phyloP scores from a whole-genome alignment of 2,888 invertebrate genomes.

The Malachius bipustulatus region DNA sequence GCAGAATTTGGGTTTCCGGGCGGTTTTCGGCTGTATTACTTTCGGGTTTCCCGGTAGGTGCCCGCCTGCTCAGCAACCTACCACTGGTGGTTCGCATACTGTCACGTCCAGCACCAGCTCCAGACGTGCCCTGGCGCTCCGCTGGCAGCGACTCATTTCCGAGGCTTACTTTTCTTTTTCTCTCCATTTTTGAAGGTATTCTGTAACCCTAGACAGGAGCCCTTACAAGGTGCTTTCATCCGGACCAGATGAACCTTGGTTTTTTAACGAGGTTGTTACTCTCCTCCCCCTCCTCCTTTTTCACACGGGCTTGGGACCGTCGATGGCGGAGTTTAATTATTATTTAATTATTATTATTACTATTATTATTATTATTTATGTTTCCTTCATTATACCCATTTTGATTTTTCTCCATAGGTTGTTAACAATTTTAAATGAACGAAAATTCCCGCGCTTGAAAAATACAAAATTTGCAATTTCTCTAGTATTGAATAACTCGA shows the following conservation, averaged over 20 bases:
- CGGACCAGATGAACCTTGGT: constrained; percentile 2
- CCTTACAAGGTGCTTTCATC: not conserved
- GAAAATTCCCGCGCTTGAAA: no score
- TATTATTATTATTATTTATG: no score
- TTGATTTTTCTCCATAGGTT: no score
- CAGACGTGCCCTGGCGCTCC: constrained; percentile 8
- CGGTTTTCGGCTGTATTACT: not conserved
- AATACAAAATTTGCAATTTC: no score
- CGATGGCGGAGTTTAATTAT: constrained; percentile 2
- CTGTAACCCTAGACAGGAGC: no score
- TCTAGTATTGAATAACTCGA: no score
- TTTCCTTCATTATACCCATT: no score
- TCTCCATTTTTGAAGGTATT: constrained; percentile 1
- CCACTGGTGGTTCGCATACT: constrained; percentile 6
- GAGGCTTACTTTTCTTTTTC: not conserved
- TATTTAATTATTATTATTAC: no score
- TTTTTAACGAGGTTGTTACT: constrained; percentile 2
- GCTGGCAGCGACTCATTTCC: constrained; percentile 6
- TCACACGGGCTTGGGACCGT: constrained; percentile 1
- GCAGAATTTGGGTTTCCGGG: not conserved
- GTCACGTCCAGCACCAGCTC: constrained; percentile 10
- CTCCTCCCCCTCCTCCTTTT: constrained; percentile 1
- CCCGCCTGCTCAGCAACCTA: constrained; percentile 5
- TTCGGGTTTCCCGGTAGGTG: not conserved
- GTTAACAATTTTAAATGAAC: no score